These are phyloP conservation scores for Periophthalmus modestus DNA, from an alignment of 2,113 vertebrate genomes.

Conservation along the genomic window DNA sequence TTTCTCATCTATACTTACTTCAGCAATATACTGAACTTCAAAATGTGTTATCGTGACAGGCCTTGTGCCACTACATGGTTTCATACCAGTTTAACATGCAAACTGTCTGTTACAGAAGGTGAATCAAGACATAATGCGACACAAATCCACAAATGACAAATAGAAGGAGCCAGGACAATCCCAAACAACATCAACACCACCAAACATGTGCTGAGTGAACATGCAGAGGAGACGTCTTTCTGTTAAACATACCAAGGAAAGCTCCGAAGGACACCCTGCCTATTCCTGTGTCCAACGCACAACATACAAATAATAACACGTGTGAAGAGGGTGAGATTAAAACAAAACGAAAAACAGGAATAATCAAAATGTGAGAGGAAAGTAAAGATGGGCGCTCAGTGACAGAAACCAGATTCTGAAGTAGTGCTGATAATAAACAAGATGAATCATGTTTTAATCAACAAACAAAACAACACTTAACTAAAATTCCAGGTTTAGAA, in stretches of 20 bases:
- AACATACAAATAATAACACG: slow-evolving; percentile 53
- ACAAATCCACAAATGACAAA: not conserved
- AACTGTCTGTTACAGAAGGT: not conserved
- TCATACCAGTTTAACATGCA: not conserved
- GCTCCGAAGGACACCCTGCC: slow-evolving; percentile 90
- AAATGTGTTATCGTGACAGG: no score
- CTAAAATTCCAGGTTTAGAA: no score
- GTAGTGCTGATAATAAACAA: no score
- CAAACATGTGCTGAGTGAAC: not conserved
- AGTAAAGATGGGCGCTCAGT: not conserved
- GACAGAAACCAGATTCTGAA: not conserved
- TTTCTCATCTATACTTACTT: no score
- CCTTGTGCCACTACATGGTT: no score
- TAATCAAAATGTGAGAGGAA: not conserved
- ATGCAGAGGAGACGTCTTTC: slow-evolving; percentile 1
- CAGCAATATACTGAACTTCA: no score
- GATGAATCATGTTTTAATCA: no score
- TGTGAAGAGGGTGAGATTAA: slow-evolving; percentile 50
- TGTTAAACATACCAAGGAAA: slow-evolving; percentile 87
- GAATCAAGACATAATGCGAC: not conserved
- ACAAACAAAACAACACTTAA: no score
- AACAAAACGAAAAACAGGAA: slow-evolving; percentile 17
- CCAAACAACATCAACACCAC: not conserved
- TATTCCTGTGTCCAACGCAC: slow-evolving; percentile 78
- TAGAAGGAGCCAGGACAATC: no score